Evolutionary conservation across 2,797 vertebrate species (phyloP), one percentile per base, ranked within the genome.

Genomic region (Orestias chungarensis): DNA sequence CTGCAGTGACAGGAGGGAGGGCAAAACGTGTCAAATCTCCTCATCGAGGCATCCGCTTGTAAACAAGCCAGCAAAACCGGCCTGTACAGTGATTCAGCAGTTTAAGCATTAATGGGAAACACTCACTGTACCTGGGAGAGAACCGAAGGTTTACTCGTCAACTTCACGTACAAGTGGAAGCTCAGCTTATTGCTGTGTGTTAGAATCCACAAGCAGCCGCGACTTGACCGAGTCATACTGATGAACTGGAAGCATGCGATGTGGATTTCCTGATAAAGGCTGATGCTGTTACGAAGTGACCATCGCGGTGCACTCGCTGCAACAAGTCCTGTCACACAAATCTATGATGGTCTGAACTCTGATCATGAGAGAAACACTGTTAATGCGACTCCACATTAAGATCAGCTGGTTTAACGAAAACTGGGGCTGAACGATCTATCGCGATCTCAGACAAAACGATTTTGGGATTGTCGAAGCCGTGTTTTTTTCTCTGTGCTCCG

Each of bases 321-420:
- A 64, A 27, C 4, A 42, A 6, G 10, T 15, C 17, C 12, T 25
- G 9, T 62, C 38, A 18, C 15, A n/a, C 25, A 15, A 54, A 4
- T 49, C 67, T 7, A 47, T 7, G 4, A 7, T n/a, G n/a, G n/a
- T n/a, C n/a, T n/a, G n/a, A n/a, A n/a, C n/a, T n/a, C n/a, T n/a
- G 55, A 88, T 90, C 86, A 89, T 73, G 77, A 86, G 82, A 88
- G 73, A 46, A 79, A 64, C 76, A 77, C 84, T 80, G 79, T 82
- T 68, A 0, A 54, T 5, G 5, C 82, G 80, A 80, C 67, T 78
- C 66, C 73, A 75, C 66, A 25, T 72, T 43, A 52, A 81, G 42
- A 72, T 77, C 50, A 44, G 59, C 9, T 68, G n/a, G n/a, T n/a
- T n/a, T n/a, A n/a, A n/a, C n/a, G n/a, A n/a, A n/a, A n/a, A n/a